These are phyloP conservation scores for Notarius lentiginosus DNA, from an alignment of 2,113 vertebrate genomes.

Conservation along the genomic window DNA sequence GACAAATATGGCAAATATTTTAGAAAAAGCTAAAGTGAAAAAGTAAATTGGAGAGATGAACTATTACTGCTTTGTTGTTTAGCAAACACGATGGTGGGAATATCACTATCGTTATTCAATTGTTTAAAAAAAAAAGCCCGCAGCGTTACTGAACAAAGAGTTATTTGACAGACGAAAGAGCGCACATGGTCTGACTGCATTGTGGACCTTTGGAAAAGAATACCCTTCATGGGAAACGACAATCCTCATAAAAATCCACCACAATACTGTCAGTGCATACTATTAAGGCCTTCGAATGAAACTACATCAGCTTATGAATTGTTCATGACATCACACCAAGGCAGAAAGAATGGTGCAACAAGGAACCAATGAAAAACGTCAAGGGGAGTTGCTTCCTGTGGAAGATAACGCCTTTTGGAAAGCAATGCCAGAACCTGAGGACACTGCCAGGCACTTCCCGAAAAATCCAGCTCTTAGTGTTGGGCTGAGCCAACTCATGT, in stretches of 20 bases:
- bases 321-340: neutral
- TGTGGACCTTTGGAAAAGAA: neutral
- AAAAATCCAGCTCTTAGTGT: slow-evolving; percentile 11
- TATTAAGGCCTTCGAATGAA: neutral
- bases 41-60: neutral
- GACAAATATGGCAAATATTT: neutral
- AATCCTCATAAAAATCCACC: neutral
- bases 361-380: neutral
- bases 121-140: no score
- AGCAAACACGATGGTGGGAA: neutral
- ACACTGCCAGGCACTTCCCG: slow-evolving; percentile 18
- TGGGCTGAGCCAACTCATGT: slow-evolving; percentile 1
- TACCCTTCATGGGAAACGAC: neutral
- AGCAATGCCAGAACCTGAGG: neutral
- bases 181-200: neutral
- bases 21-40: neutral
- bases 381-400: neutral
- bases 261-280: neutral
- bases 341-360: neutral
- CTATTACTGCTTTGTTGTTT: neutral
- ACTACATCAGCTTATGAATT: neutral
- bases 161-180: neutral
- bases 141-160: no score
- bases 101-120: neutral
- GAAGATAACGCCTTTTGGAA: neutral